phyloP scores from a whole-genome alignment of 2,797 vertebrate species.

The Antennarius maculatus region DNA sequence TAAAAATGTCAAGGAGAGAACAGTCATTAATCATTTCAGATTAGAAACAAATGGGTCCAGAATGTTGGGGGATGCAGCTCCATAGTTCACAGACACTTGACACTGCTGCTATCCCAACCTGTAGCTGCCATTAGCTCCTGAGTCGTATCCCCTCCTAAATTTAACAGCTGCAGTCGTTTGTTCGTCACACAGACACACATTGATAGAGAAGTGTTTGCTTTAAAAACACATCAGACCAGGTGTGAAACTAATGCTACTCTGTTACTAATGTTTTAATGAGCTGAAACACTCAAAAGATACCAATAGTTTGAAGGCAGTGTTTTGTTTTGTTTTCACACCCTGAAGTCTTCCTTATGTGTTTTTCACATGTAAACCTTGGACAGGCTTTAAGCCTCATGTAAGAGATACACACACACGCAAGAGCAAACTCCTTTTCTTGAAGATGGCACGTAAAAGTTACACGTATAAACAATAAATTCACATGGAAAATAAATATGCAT shows the following conservation, averaged over 20 bases:
- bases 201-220: constrained; percentile 30
- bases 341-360: background rate
- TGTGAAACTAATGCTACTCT: constrained; percentile 22
- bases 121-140: background rate
- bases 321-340: constrained; percentile 4
- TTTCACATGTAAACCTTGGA: constrained; percentile 12
- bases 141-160: background rate
- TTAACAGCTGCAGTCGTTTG: constrained; percentile 17
- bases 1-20: constrained; percentile 56
- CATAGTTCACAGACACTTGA: constrained; percentile 17
- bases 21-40: constrained; percentile 50
- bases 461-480: background rate
- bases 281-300: constrained; percentile 18
- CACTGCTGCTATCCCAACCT: constrained; percentile 7
- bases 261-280: constrained; percentile 28
- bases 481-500: background rate
- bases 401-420: background rate
- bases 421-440: background rate
- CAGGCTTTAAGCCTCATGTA: background rate
- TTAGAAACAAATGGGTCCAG: constrained; percentile 48
- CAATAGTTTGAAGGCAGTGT: constrained; percentile 27
- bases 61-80: constrained; percentile 19
- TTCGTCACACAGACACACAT: constrained; percentile 8
- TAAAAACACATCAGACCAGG: constrained; percentile 36
- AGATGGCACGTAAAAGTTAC: background rate